Percentiles rank a stretch among this genome's conserved stretches.
Conservation (phyloP, 2,113 vertebrate genomes). For the Formicarius rufipectus region DNA sequence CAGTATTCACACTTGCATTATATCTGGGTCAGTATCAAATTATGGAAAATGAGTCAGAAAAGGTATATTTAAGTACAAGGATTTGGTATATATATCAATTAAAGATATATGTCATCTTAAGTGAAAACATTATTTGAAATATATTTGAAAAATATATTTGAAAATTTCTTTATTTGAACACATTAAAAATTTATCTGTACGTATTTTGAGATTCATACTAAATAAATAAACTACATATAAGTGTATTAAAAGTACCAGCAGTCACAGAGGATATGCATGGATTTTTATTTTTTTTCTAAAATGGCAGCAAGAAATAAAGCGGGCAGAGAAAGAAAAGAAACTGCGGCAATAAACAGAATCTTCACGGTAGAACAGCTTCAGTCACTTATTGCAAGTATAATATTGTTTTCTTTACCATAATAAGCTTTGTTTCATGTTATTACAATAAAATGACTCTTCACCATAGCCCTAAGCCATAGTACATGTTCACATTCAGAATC, state of each 20-base stretch:
- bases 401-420: not conserved
- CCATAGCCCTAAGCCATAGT: not conserved
- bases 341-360: not conserved
- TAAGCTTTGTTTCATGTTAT: slow-evolving; percentile 3
- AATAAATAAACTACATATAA: not conserved
- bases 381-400: not conserved
- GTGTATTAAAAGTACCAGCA: not conserved
- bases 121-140: too few species aligned
- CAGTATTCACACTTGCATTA: not conserved
- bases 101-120: not conserved
- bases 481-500: not conserved
- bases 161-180: too few species aligned
- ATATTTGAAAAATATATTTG: too few species aligned
- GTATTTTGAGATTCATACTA: not conserved
- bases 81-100: not conserved
- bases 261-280: not conserved
- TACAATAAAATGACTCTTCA: not conserved
- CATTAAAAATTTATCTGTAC: not conserved
- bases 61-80: not conserved
- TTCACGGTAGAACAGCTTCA: not conserved
- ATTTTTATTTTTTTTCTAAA: not conserved
- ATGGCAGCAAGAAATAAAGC: not conserved
- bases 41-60: not conserved
- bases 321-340: not conserved
- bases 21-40: not conserved